Base-by-base conservation (phyloP, 1,140 invertebrate genomes). In the Octopus sinensis region DNA sequence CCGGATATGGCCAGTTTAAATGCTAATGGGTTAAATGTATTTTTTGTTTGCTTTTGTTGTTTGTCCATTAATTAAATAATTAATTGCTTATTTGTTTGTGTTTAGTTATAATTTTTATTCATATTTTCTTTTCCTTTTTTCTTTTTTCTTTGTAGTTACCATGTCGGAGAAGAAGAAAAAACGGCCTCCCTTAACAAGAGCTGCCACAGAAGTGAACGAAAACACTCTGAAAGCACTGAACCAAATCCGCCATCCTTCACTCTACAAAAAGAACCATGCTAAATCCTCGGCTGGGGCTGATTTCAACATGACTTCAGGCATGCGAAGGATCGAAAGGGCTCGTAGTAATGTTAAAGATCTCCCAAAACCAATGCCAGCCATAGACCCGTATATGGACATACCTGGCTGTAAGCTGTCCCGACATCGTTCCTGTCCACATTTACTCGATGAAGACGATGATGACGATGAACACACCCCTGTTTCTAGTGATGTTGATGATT, bases 191-290 rank as follows among this genome's bases (percentile, higher is more conserved):
- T 43, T 77, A 51, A 77, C 76, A 51, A 17, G 76, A 43, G 76
- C 76, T 43, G 17, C 17, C 43, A 77, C 76, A 43, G 76, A 77
- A 51, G 76, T 77, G 30, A 77, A 77, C 76, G 76, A 77, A 53
- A 77, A 53, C 17, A 52, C 76, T 1, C 76, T 77, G 23, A 77
- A 77, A 51, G 52, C 43, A 13, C 17, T 52, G 43, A 43, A 13
- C 23, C 76, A 77, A 53, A 43, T n/a, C 52, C 30, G 76, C 6
- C 76, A 77, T 51, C 52, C 76, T 6, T 77, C 76, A 9, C 52
- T 77, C 7, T 77, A 77, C 76, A 77, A 77, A 51, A 77, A 77
- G 76, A 77, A 77, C 76, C 6, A 73, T 23, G 13, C 68, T 6
- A 73, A 73, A 73, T 51, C 76, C n/a, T 6, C 30, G 17, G 17